A percentile compares a stretch with the other conserved stretches of the same genome.
These are phyloP conservation scores for Drosophila ustulata DNA, from an alignment of 2,888 invertebrate species.

Conservation along the genomic window DNA sequence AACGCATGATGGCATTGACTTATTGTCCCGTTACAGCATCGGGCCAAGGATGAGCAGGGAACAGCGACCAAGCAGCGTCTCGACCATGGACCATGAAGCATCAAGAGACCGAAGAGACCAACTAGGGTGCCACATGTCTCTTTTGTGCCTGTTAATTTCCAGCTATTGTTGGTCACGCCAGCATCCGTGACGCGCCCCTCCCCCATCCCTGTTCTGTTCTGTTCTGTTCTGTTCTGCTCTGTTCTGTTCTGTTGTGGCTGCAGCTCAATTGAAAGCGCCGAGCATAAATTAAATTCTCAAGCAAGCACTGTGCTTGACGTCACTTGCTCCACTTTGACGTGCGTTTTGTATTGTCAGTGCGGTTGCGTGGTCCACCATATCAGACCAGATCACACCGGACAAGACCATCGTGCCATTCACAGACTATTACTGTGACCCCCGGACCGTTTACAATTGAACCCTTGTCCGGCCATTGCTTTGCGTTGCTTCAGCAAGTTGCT, in stretches of 20 bases:
- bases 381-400: not conserved
- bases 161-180: conserved; percentile 63
- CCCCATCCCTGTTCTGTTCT: not conserved
- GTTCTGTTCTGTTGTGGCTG: not conserved
- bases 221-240: too few relatives aligned
- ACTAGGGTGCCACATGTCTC: conserved; percentile 48
- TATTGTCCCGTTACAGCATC: conserved; percentile 42
- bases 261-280: conserved; percentile 65
- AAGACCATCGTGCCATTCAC: not conserved
- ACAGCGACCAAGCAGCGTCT: not conserved
- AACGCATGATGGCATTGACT: conserved; percentile 58
- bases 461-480: conserved; percentile 36
- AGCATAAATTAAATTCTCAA: conserved; percentile 76
- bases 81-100: conserved; percentile 18
- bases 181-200: not conserved
- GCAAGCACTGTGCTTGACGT: conserved; percentile 73
- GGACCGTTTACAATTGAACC: conserved; percentile 33
- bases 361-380: conserved; percentile 13
- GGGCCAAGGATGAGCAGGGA: conserved; percentile 17
- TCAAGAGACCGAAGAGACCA: conserved; percentile 38
- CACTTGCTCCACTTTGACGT: conserved; percentile 49
- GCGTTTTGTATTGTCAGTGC: conserved; percentile 24
- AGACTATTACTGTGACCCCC: conserved; percentile 11
- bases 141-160: conserved; percentile 76
- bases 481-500: conserved; percentile 28